Conservation (phyloP, 1,140 invertebrate genomes). For the Heterodera carotae region DNA sequence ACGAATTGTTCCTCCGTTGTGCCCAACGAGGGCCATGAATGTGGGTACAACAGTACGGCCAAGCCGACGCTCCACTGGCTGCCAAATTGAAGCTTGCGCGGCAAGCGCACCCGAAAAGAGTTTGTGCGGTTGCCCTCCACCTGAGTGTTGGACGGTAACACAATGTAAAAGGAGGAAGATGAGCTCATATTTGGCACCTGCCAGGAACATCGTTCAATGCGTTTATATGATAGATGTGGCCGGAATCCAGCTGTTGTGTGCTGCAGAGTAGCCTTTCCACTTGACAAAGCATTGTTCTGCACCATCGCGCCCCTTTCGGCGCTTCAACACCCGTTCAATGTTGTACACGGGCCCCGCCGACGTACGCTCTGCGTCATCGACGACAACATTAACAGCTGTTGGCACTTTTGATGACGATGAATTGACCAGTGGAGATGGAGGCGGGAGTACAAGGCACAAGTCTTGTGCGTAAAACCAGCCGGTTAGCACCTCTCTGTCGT, state of each 20-base stretch:
- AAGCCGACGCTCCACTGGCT: constrained; percentile 19
- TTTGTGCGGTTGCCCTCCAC: constrained; percentile 25
- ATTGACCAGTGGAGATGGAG: too few species aligned
- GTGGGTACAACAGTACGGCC: constrained; percentile 19
- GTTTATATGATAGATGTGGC: neutral
- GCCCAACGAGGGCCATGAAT: constrained; percentile 20
- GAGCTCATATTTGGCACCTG: neutral
- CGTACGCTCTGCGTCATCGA: too few species aligned
- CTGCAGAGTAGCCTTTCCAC: constrained; percentile 5
- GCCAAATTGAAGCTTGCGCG: constrained; percentile 13
- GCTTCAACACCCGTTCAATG: constrained; percentile 23
- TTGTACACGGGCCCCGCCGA: neutral
- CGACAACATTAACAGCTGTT: neutral
- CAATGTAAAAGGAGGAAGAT: constrained; percentile 20
- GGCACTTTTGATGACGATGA: neutral
- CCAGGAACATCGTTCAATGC: neutral
- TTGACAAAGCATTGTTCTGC: constrained; percentile 26
- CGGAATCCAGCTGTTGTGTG: constrained; percentile 27
- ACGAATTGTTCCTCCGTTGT: constrained; percentile 12
- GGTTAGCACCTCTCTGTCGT: constrained; percentile 1
- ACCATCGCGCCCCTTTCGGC: neutral
- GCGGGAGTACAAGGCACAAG: neutral
- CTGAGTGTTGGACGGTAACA: constrained; percentile 22
- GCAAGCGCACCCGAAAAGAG: constrained; percentile 15
- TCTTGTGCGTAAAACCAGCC: constrained; percentile 30